phyloP scores from a whole-genome alignment of 2,797 vertebrate genomes.

The Kryptolebias ocellatus region DNA sequence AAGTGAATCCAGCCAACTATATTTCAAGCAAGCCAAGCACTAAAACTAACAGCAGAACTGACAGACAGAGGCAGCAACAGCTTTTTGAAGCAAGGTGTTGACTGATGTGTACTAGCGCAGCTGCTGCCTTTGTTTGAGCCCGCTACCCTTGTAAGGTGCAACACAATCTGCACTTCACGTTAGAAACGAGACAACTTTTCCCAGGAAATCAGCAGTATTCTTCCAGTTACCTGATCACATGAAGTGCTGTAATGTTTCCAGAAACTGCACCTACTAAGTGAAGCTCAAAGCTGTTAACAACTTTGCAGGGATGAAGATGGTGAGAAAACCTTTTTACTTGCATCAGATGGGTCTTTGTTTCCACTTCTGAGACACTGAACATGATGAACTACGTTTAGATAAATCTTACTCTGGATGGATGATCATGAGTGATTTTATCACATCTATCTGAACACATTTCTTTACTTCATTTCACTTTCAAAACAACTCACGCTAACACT shows the following conservation, averaged over 20 bases:
- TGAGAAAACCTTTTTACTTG: background rate
- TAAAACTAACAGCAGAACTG: background rate
- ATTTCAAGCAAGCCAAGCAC: background rate
- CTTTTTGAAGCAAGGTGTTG: too few species aligned
- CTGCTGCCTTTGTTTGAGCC: background rate
- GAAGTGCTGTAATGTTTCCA: background rate
- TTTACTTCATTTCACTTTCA: background rate
- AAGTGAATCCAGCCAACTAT: background rate
- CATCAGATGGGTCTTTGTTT: background rate
- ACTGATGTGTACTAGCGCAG: background rate
- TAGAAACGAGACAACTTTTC: background rate
- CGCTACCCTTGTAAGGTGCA: background rate
- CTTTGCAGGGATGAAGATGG: background rate
- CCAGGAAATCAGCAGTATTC: background rate
- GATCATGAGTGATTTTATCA: background rate
- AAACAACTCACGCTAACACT: too few species aligned
- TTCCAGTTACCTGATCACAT: background rate
- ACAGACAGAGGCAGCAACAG: background rate
- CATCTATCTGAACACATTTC: background rate
- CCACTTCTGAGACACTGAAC: background rate
- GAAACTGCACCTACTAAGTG: background rate
- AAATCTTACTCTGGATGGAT: background rate
- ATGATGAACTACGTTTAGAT: background rate
- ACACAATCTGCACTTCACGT: background rate
- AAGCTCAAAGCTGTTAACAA: background rate